A percentile compares a stretch with the other conserved stretches of the same genome.
Conservation (phyloP, 1,140 invertebrate species). For the Notospermus geniculatus region DNA sequence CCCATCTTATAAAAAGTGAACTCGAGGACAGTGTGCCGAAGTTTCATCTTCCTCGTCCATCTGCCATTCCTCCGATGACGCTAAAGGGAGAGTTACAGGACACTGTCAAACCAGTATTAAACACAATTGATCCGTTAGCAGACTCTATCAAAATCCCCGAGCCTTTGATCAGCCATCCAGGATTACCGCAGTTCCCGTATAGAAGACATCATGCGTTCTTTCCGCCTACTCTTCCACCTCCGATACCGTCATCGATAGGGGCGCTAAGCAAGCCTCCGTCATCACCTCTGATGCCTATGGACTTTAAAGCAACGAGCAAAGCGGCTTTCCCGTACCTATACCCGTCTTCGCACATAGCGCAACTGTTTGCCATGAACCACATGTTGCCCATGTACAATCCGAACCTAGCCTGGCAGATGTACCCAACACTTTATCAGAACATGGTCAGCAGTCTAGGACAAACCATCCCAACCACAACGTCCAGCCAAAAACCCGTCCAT, state of each 20-base stretch:
- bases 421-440: conserved; percentile 32
- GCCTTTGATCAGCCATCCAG: not conserved
- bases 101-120: too few relatives aligned
- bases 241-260: not conserved
- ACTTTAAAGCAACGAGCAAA: not conserved
- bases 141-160: too few relatives aligned
- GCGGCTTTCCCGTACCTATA: conserved; percentile 29
- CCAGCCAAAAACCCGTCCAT: conserved; percentile 10
- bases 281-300: conserved; percentile 7
- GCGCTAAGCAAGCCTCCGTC: not conserved
- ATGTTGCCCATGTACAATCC: conserved; percentile 36
- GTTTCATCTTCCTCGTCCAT: too few relatives aligned
- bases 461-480: conserved; percentile 19
- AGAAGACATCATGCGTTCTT: conserved; percentile 1
- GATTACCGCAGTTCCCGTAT: not conserved
- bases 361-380: conserved; percentile 25
- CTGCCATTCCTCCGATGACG: too few relatives aligned
- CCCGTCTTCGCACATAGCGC: conserved; percentile 32
- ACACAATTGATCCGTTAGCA: too few relatives aligned
- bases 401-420: conserved; percentile 43
- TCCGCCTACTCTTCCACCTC: conserved; percentile 4
- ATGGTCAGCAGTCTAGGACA: conserved; percentile 17
- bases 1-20: too few relatives aligned
- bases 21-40: too few relatives aligned
- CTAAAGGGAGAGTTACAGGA: too few relatives aligned